Base-by-base conservation (phyloP, 2,113 vertebrate genomes). In the Ceuthmochares aereus region DNA sequence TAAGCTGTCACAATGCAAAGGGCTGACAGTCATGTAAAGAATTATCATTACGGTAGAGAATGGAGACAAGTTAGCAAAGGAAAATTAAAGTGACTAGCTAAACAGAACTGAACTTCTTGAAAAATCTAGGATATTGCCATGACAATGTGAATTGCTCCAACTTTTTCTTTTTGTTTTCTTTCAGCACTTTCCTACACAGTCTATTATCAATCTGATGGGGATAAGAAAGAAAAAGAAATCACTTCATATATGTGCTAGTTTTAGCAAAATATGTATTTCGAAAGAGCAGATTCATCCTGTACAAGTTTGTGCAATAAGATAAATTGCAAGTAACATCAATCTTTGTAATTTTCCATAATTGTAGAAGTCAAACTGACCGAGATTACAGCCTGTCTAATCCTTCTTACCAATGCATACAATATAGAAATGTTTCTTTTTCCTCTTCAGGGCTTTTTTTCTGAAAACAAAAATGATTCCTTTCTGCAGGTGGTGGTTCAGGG, bases 11-110 rank as follows among this genome's bases (percentile, higher is more conserved):
- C 94, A 98, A 97, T 98, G 96, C 68, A 95, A 96, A 98, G 72
- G 84, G 91, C 97, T 98, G 97, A 97, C 96, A 98, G 97, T 96
- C 92, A 97, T 76, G 94, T 86, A 95, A 97, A 97, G 86, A 97
- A 97, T 96, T 97, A 95, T 97, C 91, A 97, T 96, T 96, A 95
- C 91, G 87, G 77, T 89, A 97, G 96, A 97, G 85, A 95, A 97
- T 89, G 55, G 94, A 98, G 94, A 97, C 89, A 97, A 96, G 83
- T 87, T 97, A 96, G 93, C 23, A 60, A 97, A 91, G 63, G 94
- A 94, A 87, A 96, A 97, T 97, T 97, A 96, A 98, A 98, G 93
- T 97, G 92, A 97, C 89, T 97, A 96, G 96, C 94, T 98, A 97
- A 97, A 98, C 93, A 97, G 87, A 97, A 96, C 73, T 56, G 43